phyloP scores from a whole-genome alignment of 2,888 invertebrate genomes.

The Psylliodes chrysocephalus region DNA sequence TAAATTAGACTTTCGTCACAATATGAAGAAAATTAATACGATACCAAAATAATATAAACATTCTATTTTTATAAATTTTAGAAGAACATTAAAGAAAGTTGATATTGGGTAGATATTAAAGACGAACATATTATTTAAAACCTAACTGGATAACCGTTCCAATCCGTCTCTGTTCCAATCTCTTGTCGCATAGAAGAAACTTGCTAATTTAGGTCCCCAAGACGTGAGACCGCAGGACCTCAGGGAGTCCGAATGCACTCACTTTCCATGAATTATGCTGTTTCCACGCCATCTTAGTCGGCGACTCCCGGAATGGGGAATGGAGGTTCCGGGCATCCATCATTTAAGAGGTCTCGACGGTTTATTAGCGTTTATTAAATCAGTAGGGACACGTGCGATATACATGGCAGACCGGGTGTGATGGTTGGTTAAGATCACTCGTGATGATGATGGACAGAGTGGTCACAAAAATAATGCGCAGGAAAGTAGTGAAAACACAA shows the following conservation, averaged over 20 bases:
- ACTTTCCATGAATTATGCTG: constrained; percentile 50
- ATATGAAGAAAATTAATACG: too few species aligned
- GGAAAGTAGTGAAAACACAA: too few species aligned
- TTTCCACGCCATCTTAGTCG: constrained; percentile 36
- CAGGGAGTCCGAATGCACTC: constrained; percentile 49
- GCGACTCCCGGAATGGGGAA: constrained; percentile 33
- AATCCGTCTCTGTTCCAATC: neutral
- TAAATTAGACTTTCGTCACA: too few species aligned
- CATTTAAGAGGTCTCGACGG: constrained; percentile 34
- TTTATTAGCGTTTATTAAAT: constrained; percentile 36
- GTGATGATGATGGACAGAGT: neutral
- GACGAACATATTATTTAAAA: too few species aligned
- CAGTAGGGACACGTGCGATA: constrained; percentile 8
- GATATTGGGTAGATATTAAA: too few species aligned
- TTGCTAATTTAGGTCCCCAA: constrained; percentile 61
- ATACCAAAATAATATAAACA: too few species aligned
- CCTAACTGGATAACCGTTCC: too few species aligned
- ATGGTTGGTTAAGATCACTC: neutral
- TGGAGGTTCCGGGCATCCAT: constrained; percentile 33
- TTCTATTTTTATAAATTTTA: too few species aligned
- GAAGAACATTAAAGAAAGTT: too few species aligned
- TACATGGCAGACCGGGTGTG: neutral
- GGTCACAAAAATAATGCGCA: too few species aligned
- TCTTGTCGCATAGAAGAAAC: constrained; percentile 47
- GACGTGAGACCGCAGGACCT: constrained; percentile 46